Evolutionary conservation across 2,888 invertebrate species (phyloP).

Genomic region (Resseliella maxima): DNA sequence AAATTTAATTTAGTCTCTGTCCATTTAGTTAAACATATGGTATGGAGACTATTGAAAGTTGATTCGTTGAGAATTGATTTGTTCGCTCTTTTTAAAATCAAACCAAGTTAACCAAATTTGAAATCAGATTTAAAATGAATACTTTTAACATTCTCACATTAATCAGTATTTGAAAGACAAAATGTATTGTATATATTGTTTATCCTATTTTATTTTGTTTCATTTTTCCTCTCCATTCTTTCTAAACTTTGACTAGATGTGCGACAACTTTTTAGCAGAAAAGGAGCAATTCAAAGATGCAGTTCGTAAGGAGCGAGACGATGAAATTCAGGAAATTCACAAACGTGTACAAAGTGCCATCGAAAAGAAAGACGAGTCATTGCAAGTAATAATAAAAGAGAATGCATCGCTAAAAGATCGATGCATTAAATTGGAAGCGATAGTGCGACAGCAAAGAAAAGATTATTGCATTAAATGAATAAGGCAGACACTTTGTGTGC

Average conservation of each 20-base stretch:
- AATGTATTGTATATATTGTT: not conserved
- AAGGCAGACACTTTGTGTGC: not conserved
- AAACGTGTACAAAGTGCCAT: conserved; percentile 85
- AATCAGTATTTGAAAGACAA: too few relatives aligned
- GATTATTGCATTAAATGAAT: conserved; percentile 70
- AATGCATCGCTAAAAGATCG: conserved; percentile 77
- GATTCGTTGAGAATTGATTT: too few relatives aligned
- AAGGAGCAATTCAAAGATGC: conserved; percentile 71
- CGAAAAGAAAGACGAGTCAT: conserved; percentile 81
- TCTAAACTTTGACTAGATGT: conserved; percentile 63
- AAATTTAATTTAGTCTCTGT: too few relatives aligned
- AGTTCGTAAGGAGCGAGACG: conserved; percentile 76
- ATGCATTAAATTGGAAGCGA: conserved; percentile 78
- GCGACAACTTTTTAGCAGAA: conserved; percentile 70
- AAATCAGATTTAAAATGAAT: too few relatives aligned
- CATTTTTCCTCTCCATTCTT: not conserved
- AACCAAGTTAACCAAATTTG: too few relatives aligned
- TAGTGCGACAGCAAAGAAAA: conserved; percentile 81
- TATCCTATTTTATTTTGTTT: not conserved
- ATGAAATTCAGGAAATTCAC: conserved; percentile 82
- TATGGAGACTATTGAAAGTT: too few relatives aligned
- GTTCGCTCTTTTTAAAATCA: too few relatives aligned
- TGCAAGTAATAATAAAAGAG: conserved; percentile 78
- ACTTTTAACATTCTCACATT: too few relatives aligned
- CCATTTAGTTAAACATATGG: too few relatives aligned